Conservation (phyloP, 2,888 invertebrate genomes). For the Ophion obscuratus region DNA sequence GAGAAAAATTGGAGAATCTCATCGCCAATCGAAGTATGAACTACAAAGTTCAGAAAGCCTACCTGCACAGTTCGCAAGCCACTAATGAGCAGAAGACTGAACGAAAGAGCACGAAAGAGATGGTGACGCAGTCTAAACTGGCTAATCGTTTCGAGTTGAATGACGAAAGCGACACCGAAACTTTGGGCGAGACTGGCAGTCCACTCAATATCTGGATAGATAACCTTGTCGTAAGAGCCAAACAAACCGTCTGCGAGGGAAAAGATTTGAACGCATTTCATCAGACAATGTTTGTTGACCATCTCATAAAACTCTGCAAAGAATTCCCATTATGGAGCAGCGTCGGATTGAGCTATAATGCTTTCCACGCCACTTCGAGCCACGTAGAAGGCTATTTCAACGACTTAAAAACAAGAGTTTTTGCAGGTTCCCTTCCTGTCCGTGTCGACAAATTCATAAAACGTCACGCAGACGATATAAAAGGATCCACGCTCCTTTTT, state of each 20-base stretch:
- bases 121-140: not conserved
- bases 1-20: constrained; percentile 8
- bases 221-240: constrained; percentile 8
- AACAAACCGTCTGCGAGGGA: constrained; percentile 1
- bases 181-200: not conserved
- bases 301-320: not conserved
- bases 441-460: not conserved
- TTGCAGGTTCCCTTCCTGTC: not conserved
- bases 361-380: too few species aligned
- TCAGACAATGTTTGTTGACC: constrained; percentile 24
- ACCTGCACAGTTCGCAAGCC: not conserved
- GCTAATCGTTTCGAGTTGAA: not conserved
- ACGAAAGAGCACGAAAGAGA: too few species aligned
- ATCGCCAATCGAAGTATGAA: constrained; percentile 1
- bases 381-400: too few species aligned
- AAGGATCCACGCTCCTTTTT: constrained; percentile 9
- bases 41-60: not conserved
- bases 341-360: not conserved
- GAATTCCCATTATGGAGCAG: constrained; percentile 12
- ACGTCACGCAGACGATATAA: constrained; percentile 14
- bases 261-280: constrained; percentile 32
- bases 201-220: not conserved
- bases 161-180: not conserved
- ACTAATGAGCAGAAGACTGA: not conserved
- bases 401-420: too few species aligned